Conservation (phyloP, 2,797 vertebrate genomes). For the Eupleurogrammus muticus region DNA sequence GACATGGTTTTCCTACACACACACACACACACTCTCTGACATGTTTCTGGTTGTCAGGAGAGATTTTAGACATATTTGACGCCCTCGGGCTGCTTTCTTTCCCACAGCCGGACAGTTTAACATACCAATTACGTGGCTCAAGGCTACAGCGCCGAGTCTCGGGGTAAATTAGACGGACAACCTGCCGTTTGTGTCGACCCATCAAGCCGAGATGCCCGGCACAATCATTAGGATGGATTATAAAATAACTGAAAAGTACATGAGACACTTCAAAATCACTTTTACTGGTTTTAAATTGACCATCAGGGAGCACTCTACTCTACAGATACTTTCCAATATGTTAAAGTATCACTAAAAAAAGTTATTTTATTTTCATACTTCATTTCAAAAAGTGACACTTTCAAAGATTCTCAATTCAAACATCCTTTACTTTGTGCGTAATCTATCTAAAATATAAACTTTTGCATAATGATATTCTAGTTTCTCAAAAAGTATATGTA, state of each 20-base stretch:
- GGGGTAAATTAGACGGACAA: conserved; percentile 30
- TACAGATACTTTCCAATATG: too few species aligned
- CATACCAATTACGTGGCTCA: conserved; percentile 37
- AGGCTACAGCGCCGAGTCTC: conserved; percentile 27
- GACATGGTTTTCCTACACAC: conserved; percentile 19
- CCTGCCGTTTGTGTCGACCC: conserved; percentile 9
- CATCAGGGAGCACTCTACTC: too few species aligned
- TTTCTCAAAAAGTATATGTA: neutral
- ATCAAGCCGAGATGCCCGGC: conserved; percentile 10
- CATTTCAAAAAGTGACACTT: too few species aligned
- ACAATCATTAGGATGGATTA: neutral
- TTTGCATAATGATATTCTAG: too few species aligned
- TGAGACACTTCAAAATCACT: neutral
- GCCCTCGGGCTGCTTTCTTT: conserved; percentile 15
- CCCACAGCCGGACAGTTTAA: conserved; percentile 53
- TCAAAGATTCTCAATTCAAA: too few species aligned
- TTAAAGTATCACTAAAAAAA: too few species aligned
- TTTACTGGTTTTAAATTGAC: too few species aligned
- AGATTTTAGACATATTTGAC: conserved; percentile 41
- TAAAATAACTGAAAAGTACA: neutral
- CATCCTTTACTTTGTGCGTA: too few species aligned
- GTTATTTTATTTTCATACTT: too few species aligned
- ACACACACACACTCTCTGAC: conserved; percentile 32
- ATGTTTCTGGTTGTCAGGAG: conserved; percentile 58
- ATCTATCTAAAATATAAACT: too few species aligned